Percentiles rank a stretch among this genome's conserved stretches.
These are phyloP conservation scores for Doryteuthis pealeii DNA, from an alignment of 1,140 invertebrate species.

Conservation along the genomic window DNA sequence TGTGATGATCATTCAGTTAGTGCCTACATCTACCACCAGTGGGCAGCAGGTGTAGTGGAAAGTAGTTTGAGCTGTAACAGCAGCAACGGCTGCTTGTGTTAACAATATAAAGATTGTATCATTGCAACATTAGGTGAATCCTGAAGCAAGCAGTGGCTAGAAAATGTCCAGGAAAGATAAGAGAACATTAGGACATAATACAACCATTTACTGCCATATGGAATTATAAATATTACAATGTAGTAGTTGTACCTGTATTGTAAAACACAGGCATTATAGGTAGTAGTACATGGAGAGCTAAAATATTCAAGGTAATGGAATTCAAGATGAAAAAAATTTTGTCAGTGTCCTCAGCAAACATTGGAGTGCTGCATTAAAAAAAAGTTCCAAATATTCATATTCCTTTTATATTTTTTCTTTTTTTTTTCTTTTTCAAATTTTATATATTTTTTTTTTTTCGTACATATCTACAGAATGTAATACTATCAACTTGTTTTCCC, in stretches of 20 bases:
- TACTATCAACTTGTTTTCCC: background rate
- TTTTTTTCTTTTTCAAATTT: no score
- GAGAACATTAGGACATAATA: background rate
- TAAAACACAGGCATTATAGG: background rate
- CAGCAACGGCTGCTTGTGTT: no score
- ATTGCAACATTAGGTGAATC: background rate
- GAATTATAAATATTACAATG: slow-evolving; percentile 9
- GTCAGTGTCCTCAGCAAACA: slow-evolving; percentile 5
- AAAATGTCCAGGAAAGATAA: background rate
- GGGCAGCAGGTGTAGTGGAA: no score
- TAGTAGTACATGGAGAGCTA: background rate
- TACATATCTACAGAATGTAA: background rate
- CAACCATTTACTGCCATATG: slow-evolving; percentile 4
- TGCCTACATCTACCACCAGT: no score
- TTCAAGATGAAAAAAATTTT: slow-evolving; percentile 1
- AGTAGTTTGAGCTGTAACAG: no score
- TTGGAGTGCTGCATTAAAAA: background rate
- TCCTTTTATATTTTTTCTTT: no score
- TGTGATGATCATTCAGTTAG: no score
- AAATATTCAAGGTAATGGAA: slow-evolving; percentile 3
- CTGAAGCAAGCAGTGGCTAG: background rate
- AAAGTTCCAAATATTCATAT: background rate
- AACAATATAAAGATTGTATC: background rate
- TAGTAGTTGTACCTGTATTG: background rate
- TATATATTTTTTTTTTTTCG: background rate